Conservation (phyloP, 2,797 vertebrate species). For the Rhynchonycteris naso region DNA sequence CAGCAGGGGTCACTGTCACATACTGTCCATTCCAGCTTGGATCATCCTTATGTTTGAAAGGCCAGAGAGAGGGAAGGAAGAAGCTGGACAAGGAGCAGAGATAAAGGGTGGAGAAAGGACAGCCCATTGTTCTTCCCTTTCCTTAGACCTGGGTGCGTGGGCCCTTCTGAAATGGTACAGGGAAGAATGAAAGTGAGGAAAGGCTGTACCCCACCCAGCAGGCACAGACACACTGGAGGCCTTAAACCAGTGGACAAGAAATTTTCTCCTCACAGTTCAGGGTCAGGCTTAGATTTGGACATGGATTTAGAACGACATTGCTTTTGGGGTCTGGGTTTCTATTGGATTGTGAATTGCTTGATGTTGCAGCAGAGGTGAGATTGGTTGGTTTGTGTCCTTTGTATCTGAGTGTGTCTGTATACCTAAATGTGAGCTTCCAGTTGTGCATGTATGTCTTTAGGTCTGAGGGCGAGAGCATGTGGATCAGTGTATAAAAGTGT, state of each 20-base stretch:
- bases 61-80: neutral
- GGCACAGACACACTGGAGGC: neutral
- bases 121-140: neutral
- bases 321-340: constrained; percentile 24
- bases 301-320: neutral
- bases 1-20: constrained; percentile 26
- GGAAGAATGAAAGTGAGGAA: neutral
- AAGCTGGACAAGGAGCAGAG: neutral
- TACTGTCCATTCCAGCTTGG: neutral
- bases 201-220: neutral
- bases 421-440: neutral
- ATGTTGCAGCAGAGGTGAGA: constrained; percentile 17
- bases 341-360: neutral
- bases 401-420: neutral
- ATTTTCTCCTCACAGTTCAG: constrained; percentile 17
- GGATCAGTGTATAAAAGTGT: neutral
- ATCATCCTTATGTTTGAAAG: neutral
- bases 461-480: constrained; percentile 12
- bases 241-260: neutral
- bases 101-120: neutral
- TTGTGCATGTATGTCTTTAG: neutral
- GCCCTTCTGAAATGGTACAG: neutral
- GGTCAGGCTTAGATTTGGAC: neutral
- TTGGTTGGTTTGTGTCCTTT: neutral
- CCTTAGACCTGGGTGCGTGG: neutral